Conservation (phyloP, 1,140 invertebrate species). For the Cherax quadricarinatus region DNA sequence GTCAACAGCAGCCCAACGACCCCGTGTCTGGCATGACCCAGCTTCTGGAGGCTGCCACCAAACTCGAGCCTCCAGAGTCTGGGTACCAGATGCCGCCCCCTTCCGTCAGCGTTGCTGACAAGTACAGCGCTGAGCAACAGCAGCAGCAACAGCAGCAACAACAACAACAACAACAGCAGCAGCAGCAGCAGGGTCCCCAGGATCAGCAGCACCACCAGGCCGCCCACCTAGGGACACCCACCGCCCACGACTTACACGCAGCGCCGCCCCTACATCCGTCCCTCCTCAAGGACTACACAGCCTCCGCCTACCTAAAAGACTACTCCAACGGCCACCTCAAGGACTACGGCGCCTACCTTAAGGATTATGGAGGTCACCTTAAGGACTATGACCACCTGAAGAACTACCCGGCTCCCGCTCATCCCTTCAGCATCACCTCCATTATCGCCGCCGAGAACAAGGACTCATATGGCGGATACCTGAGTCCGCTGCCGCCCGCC, state of each 20-base stretch:
- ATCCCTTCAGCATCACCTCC: constrained; percentile 73
- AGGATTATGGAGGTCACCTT: constrained; percentile 69
- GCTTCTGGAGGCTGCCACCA: constrained; percentile 71
- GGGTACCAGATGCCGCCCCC: constrained; percentile 68
- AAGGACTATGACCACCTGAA: constrained; percentile 70
- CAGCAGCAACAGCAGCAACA: constrained; percentile 65
- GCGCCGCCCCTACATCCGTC: constrained; percentile 68
- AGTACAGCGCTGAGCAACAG: constrained; percentile 62
- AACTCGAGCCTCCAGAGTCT: constrained; percentile 69
- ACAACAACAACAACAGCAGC: constrained; percentile 65
- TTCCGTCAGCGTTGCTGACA: constrained; percentile 46
- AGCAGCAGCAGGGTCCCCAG: constrained; percentile 34
- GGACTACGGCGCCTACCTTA: constrained; percentile 69
- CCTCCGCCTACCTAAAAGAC: constrained; percentile 72
- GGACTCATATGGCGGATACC: constrained; percentile 68
- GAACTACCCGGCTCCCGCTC: constrained; percentile 71
- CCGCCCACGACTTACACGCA: constrained; percentile 48
- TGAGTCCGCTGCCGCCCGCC: constrained; percentile 68
- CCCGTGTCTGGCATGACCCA: constrained; percentile 50
- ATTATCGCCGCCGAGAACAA: constrained; percentile 71
- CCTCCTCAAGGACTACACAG: constrained; percentile 69
- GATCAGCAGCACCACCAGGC: constrained; percentile 56
- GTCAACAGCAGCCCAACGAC: constrained; percentile 38
- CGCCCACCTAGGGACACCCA: constrained; percentile 44
- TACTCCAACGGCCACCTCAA: constrained; percentile 69